phyloP scores from a whole-genome alignment of 2,113 vertebrate species.

The Empidonax traillii region DNA sequence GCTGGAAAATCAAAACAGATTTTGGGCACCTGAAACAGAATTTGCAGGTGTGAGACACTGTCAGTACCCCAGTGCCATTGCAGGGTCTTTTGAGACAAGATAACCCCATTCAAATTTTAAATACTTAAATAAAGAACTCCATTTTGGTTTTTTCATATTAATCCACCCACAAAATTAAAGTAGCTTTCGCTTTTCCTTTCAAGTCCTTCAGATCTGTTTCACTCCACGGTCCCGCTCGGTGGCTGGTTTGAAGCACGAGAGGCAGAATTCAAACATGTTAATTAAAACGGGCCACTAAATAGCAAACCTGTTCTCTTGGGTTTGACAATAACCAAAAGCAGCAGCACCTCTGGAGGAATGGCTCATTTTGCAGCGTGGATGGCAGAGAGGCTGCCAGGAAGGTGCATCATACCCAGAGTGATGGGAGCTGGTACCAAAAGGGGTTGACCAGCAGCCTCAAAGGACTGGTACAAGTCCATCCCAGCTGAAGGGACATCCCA shows the following conservation, averaged over 20 bases:
- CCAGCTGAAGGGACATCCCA: not conserved
- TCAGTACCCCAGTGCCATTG: not conserved
- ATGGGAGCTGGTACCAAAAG: not conserved
- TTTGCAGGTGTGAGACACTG: not conserved
- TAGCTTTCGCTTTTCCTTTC: not conserved
- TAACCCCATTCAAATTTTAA: not conserved
- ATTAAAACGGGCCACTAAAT: not conserved
- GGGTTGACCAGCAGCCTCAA: accelerated
- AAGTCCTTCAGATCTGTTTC: not conserved
- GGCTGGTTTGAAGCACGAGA: not conserved
- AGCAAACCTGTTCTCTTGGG: not conserved
- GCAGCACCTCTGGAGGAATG: not conserved
- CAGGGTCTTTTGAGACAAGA: not conserved
- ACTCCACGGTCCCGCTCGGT: not conserved
- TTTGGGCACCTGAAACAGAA: not conserved
- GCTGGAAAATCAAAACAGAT: not conserved
- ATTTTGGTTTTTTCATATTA: not conserved
- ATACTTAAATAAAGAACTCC: not conserved
- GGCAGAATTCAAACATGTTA: not conserved
- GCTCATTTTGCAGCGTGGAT: accelerated
- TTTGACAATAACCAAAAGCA: not conserved
- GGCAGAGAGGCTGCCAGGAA: not conserved
- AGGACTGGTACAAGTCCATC: too few relatives aligned
- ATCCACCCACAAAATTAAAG: not conserved
- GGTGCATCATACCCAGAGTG: not conserved